Evolutionary conservation across 2,113 vertebrate species (phyloP).

Genomic region (Sapayoa aenigma): DNA sequence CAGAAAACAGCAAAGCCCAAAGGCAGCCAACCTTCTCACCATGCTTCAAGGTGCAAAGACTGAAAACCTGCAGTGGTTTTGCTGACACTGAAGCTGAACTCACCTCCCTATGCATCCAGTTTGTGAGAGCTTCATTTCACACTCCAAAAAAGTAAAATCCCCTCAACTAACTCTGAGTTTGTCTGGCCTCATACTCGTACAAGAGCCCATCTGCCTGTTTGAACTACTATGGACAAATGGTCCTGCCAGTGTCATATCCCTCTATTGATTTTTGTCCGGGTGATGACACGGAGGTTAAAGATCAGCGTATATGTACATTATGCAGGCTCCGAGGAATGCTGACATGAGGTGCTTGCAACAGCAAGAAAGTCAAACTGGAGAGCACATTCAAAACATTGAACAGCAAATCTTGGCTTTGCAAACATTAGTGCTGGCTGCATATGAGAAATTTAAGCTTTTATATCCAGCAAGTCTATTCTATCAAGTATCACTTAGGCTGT

Average conservation of each 20-base stretch:
- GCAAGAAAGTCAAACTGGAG: slow-evolving; percentile 6
- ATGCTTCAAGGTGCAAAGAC: background rate
- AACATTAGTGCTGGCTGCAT: slow-evolving; percentile 41
- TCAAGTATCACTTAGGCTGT: slow-evolving; percentile 19
- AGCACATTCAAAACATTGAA: background rate
- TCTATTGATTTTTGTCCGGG: slow-evolving; percentile 53
- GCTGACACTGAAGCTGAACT: background rate
- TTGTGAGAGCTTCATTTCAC: background rate
- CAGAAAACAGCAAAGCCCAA: background rate
- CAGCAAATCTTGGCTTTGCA: slow-evolving; percentile 20
- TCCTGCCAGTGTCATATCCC: slow-evolving; percentile 16
- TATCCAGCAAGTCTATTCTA: slow-evolving; percentile 26
- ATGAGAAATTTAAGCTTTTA: slow-evolving; percentile 16
- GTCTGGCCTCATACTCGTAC: background rate
- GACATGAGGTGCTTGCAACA: slow-evolving; percentile 36
- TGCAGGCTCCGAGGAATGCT: slow-evolving; percentile 47
- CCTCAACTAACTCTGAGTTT: background rate
- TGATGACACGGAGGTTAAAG: slow-evolving; percentile 58
- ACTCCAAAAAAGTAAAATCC: background rate
- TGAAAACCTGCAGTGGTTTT: background rate
- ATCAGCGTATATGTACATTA: slow-evolving; percentile 35
- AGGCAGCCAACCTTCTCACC: background rate
- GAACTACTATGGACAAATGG: slow-evolving; percentile 1
- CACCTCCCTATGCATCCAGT: background rate
- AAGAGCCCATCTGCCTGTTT: slow-evolving; percentile 54